These are phyloP conservation scores for Thamnophis sirtalis DNA, from an alignment of 2,113 vertebrate genomes.

Conservation along the genomic window DNA sequence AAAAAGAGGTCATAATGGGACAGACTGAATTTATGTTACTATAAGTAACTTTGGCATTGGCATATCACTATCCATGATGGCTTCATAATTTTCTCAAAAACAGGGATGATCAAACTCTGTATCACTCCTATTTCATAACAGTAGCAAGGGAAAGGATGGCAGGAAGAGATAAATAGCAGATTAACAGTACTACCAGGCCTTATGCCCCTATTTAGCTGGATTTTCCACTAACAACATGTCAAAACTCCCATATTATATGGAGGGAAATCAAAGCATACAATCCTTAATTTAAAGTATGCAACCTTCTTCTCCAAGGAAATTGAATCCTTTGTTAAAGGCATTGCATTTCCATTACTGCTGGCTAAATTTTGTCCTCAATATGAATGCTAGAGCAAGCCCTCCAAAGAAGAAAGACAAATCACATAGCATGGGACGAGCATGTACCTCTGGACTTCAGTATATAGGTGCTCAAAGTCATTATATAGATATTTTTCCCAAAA, in stretches of 20 bases:
- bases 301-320: neutral
- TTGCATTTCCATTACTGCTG: neutral
- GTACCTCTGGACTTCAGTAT: slow-evolving; percentile 66
- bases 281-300: neutral
- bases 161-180: neutral
- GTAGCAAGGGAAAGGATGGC: neutral
- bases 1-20: neutral
- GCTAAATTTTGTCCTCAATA: neutral
- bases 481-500: slow-evolving; percentile 69
- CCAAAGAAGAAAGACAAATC: slow-evolving; percentile 43
- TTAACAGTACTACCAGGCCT: neutral
- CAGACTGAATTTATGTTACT: neutral
- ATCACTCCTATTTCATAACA: neutral
- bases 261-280: neutral
- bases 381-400: slow-evolving; percentile 25
- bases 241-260: neutral
- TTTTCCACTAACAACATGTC: neutral
- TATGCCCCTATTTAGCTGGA: neutral
- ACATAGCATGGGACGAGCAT: slow-evolving; percentile 50
- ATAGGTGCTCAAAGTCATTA: slow-evolving; percentile 70
- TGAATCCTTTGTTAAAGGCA: neutral
- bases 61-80: neutral
- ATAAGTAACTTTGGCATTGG: neutral
- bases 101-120: neutral
- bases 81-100: neutral